phyloP scores from a whole-genome alignment of 2,113 vertebrate genomes.

The Hypanus sabinus region DNA sequence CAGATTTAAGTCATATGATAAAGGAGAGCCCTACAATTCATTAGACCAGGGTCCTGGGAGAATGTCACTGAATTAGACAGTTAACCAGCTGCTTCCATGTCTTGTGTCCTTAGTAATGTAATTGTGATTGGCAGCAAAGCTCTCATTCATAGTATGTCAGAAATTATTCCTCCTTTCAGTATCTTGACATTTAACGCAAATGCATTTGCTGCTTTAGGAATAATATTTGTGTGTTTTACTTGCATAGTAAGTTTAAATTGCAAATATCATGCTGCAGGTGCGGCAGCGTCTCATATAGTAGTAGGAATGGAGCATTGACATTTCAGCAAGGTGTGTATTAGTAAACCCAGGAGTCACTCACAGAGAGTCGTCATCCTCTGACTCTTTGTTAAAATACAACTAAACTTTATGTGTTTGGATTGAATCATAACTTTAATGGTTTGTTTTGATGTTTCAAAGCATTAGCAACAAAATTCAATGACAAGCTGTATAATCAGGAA shows the following conservation, averaged over 20 bases:
- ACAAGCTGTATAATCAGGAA: constrained; percentile 59
- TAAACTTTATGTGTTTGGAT: neutral
- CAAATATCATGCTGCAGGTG: neutral
- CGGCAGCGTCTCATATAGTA: neutral
- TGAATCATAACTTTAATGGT: neutral
- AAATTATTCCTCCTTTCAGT: constrained; percentile 19
- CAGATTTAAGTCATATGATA: neutral
- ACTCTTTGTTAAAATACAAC: neutral
- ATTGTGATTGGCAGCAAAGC: constrained; percentile 5
- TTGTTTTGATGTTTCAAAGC: constrained; percentile 44
- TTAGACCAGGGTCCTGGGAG: neutral
- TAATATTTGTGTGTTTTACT: neutral
- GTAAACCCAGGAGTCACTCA: neutral
- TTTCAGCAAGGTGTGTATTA: neutral
- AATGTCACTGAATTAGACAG: constrained; percentile 27
- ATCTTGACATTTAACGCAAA: neutral
- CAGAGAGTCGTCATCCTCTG: neutral
- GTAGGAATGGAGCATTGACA: neutral
- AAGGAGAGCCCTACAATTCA: neutral
- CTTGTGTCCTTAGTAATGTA: neutral
- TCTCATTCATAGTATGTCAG: neutral
- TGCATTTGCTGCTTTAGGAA: neutral
- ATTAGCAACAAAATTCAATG: constrained; percentile 52
- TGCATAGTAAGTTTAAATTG: neutral
- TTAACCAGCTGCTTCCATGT: neutral